These are phyloP conservation scores for Chironomus riparius DNA, from an alignment of 2,888 invertebrate species.

Conservation along the genomic window DNA sequence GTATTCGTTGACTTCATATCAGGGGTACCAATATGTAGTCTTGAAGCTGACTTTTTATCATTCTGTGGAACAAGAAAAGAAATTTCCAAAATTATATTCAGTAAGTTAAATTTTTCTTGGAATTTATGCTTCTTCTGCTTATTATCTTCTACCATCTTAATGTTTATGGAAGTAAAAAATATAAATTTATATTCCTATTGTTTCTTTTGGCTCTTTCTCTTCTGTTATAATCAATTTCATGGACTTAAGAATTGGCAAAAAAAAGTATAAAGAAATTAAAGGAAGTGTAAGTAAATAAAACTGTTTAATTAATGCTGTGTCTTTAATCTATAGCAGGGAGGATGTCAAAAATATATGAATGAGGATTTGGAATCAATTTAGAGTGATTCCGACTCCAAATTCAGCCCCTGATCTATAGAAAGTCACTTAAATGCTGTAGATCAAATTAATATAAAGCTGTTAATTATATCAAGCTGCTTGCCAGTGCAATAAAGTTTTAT, in stretches of 20 bases:
- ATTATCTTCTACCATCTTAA: not conserved
- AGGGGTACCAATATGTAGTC: constrained; percentile 32
- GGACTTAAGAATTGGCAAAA: not conserved
- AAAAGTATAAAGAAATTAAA: too few species aligned
- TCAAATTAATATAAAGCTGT: too few species aligned
- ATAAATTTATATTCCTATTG: constrained; percentile 11
- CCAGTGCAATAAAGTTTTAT: too few species aligned
- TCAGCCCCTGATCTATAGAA: too few species aligned
- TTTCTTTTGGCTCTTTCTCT: not conserved
- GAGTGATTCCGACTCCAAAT: too few species aligned
- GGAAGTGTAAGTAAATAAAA: too few species aligned
- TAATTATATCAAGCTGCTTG: too few species aligned
- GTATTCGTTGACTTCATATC: constrained; percentile 33
- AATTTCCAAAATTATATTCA: constrained; percentile 11
- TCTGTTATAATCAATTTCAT: not conserved
- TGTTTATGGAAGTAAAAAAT: not conserved
- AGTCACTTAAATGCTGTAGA: too few species aligned
- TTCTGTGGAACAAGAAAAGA: constrained; percentile 32
- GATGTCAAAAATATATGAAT: too few species aligned
- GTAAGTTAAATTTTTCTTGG: constrained; percentile 16
- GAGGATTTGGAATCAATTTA: too few species aligned
- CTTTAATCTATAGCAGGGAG: too few species aligned
- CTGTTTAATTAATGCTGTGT: too few species aligned
- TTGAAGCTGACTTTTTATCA: constrained; percentile 29
- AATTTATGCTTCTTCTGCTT: not conserved